Evolutionary conservation across 1,140 invertebrate species (phyloP).

Genomic region (Drosophila subobscura): DNA sequence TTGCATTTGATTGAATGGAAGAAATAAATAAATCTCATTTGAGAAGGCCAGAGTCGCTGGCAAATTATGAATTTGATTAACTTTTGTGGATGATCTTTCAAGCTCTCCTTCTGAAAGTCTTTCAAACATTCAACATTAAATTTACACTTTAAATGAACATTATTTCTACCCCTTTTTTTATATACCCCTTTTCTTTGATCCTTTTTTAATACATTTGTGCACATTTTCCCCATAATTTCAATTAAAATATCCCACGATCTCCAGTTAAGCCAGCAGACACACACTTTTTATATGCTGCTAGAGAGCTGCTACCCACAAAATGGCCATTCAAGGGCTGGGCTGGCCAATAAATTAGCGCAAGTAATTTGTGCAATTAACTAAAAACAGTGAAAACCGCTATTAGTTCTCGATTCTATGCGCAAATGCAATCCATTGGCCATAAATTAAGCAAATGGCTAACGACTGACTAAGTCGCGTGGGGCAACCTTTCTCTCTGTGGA

Average conservation of each 20-base stretch:
- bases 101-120: too few relatives aligned
- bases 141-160: too few relatives aligned
- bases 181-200: too few relatives aligned
- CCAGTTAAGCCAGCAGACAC: neutral
- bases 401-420: conserved; percentile 39
- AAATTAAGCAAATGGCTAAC: conserved; percentile 45
- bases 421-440: conserved; percentile 60
- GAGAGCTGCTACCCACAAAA: conserved; percentile 28
- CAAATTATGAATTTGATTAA: too few relatives aligned
- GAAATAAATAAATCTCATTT: conserved; percentile 11
- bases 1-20: conserved; percentile 17
- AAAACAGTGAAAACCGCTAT: conserved; percentile 52
- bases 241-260: neutral
- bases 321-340: conserved; percentile 15
- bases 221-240: too few relatives aligned
- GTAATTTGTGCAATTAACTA: conserved; percentile 74
- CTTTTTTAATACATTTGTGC: too few relatives aligned
- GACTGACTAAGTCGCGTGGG: conserved; percentile 27
- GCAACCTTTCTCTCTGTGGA: conserved; percentile 8
- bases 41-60: too few relatives aligned
- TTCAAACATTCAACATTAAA: too few relatives aligned
- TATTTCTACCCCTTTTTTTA: too few relatives aligned
- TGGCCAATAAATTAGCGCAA: conserved; percentile 65
- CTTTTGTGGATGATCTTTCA: too few relatives aligned
- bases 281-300: neutral